phyloP scores from a whole-genome alignment of 2,113 vertebrate genomes.

The Trogon melanurus region DNA sequence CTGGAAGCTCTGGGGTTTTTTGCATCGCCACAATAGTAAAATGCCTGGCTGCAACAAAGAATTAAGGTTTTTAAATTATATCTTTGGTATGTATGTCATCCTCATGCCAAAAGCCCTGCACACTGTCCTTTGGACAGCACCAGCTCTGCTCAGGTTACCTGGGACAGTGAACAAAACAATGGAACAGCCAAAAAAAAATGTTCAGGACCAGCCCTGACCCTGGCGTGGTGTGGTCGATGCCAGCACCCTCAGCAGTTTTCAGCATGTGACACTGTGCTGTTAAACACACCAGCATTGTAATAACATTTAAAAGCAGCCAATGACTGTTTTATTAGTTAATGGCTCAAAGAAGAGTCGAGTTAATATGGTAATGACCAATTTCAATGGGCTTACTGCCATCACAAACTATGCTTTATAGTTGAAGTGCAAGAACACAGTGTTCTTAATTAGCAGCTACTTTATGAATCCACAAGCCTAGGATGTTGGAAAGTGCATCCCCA shows the following conservation, averaged over 20 bases:
- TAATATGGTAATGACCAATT: slow-evolving; percentile 64
- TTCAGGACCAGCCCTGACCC: not conserved
- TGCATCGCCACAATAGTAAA: not conserved
- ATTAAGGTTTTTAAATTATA: not conserved
- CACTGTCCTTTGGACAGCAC: not conserved
- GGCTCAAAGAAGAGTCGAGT: slow-evolving; percentile 54
- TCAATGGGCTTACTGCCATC: slow-evolving; percentile 50
- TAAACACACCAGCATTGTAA: not conserved
- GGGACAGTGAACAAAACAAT: not conserved
- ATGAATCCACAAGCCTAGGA: not conserved
- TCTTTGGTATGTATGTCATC: not conserved
- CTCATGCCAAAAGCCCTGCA: not conserved
- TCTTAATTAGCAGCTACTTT: slow-evolving; percentile 69
- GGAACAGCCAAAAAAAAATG: not conserved
- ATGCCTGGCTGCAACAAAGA: not conserved
- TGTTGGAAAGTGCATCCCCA: not conserved
- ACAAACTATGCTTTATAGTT: slow-evolving; percentile 52
- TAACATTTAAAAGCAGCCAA: slow-evolving; percentile 65
- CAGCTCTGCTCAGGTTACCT: not conserved
- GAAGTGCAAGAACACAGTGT: slow-evolving; percentile 18
- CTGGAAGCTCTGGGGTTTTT: not conserved
- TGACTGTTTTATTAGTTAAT: slow-evolving; percentile 71
- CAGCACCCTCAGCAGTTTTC: not conserved
- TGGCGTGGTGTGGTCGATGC: not conserved
- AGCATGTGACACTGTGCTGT: not conserved